Percentiles rank a stretch among this genome's conserved stretches.
Conservation (phyloP, 2,797 vertebrate genomes). For the Danio aesculapii region DNA sequence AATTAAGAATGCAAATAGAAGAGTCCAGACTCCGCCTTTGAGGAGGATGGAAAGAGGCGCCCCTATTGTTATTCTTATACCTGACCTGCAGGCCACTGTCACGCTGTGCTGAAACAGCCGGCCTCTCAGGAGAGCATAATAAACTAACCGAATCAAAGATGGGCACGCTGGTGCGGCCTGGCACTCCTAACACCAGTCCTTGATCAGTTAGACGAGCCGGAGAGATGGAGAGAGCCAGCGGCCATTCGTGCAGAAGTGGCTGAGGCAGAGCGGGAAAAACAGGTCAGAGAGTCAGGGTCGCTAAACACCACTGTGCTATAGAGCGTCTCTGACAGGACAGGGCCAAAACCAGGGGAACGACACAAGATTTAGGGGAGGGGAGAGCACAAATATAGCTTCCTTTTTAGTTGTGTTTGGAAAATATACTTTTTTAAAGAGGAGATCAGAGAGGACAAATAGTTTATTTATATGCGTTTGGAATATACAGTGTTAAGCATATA, state of each 20-base stretch:
- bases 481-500: no score
- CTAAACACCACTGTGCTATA: constrained; percentile 78
- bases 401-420: background rate
- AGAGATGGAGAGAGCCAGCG: constrained; percentile 78
- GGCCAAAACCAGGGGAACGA: constrained; percentile 63
- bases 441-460: no score
- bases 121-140: constrained; percentile 63
- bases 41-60: constrained; percentile 66
- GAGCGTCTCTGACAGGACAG: constrained; percentile 77
- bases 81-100: constrained; percentile 73
- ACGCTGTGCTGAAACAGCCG: constrained; percentile 68
- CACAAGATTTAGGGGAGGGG: constrained; percentile 17
- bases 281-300: constrained; percentile 80
- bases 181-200: constrained; percentile 66
- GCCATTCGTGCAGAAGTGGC: constrained; percentile 68
- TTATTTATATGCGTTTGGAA: no score
- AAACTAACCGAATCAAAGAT: constrained; percentile 78
- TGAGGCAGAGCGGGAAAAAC: constrained; percentile 66
- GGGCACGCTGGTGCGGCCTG: constrained; percentile 65
- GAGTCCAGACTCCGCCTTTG: constrained; percentile 56
- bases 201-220: constrained; percentile 76
- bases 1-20: constrained; percentile 56
- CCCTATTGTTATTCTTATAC: constrained; percentile 69
- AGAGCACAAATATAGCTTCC: background rate
- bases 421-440: background rate